Evolutionary conservation across 2,797 vertebrate species (phyloP), one percentile per base, ranked within the genome.

Genomic region (Lacerta agilis): DNA sequence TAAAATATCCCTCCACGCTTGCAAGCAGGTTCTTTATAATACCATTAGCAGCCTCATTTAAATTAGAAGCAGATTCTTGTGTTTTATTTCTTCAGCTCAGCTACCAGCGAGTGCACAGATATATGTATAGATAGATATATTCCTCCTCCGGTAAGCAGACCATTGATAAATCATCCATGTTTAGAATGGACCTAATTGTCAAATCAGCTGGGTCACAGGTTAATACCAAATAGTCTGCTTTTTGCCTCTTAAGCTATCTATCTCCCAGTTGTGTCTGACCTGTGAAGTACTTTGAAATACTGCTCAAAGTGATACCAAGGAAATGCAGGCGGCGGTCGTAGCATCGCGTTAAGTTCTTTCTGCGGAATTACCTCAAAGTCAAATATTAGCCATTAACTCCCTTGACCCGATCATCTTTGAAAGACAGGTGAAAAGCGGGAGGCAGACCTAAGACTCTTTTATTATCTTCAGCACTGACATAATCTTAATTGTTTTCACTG

Each of bases 341-440:
- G 81, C 86, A 83, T 83, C 41, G 71, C 43, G 88, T 58, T 25
- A 55, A 85, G 86, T 89, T 89, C 83, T 89, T 92, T 89, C 71
- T 88, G 92, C 3, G 1, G 88, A 94, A 94, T 94, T 92, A 94
- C 81, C 94, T 94, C 79, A 79, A 90, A 92, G 93, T 93, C 91
- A 95, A 86, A 94, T 79, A 91, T 94, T 91, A 95, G 92, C 93
- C 92, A 94, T 94, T 95, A 95, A 95, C 93, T 94, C 87, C 69
- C 92, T 89, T 96, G 95, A 96, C 94, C 94, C 72, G 23, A 15
- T 94, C 87, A 93, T 93, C 86, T 90, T 86, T 92, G 92, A 94
- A 92, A 94, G 90, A 94, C 72, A 89, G 64, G 87, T 87, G 92
- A 86, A 89, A 88, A 86, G 91, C 86, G 82, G 90, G 92, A 87